A percentile compares a stretch with the other conserved stretches of the same genome.
These are phyloP conservation scores for Electrona antarctica DNA, from an alignment of 2,113 vertebrate species.

Conservation along the genomic window DNA sequence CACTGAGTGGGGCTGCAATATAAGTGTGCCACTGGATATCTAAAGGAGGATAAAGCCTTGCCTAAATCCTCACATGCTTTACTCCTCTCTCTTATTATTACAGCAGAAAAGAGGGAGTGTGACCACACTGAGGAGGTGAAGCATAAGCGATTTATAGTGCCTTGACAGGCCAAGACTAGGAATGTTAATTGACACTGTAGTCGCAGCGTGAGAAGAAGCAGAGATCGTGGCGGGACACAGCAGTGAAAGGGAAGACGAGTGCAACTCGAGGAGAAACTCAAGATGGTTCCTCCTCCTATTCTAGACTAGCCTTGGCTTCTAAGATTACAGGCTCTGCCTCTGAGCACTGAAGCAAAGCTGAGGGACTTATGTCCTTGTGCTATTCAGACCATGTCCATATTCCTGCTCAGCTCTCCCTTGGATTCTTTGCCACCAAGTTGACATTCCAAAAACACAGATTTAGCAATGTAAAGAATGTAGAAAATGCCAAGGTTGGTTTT, in stretches of 20 bases:
- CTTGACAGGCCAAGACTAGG: constrained; percentile 66
- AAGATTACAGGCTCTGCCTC: constrained; percentile 51
- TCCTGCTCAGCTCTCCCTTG: constrained; percentile 39
- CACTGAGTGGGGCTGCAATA: constrained; percentile 14
- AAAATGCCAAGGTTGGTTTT: constrained; percentile 64
- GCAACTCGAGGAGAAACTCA: constrained; percentile 27
- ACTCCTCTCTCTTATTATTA: constrained; percentile 39
- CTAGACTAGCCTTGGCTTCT: constrained; percentile 24
- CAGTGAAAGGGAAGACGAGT: constrained; percentile 32
- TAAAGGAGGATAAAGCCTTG: constrained; percentile 2
- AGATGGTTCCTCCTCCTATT: constrained; percentile 27
- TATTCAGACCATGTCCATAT: constrained; percentile 46
- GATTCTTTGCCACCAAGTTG: constrained; percentile 62
- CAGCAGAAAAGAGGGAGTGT: constrained; percentile 53
- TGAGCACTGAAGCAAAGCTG: constrained; percentile 21
- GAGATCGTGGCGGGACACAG: constrained; percentile 47
- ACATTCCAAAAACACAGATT: constrained; percentile 65
- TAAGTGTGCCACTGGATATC: neutral
- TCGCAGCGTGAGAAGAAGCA: constrained; percentile 59
- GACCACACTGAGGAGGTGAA: constrained; percentile 59
- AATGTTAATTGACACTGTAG: constrained; percentile 75
- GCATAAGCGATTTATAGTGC: constrained; percentile 65
- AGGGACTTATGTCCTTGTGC: constrained; percentile 32
- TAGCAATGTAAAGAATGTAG: constrained; percentile 73
- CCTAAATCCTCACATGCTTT: constrained; percentile 10